phyloP scores from a whole-genome alignment of 2,888 invertebrate genomes.

The Congeria kusceri region DNA sequence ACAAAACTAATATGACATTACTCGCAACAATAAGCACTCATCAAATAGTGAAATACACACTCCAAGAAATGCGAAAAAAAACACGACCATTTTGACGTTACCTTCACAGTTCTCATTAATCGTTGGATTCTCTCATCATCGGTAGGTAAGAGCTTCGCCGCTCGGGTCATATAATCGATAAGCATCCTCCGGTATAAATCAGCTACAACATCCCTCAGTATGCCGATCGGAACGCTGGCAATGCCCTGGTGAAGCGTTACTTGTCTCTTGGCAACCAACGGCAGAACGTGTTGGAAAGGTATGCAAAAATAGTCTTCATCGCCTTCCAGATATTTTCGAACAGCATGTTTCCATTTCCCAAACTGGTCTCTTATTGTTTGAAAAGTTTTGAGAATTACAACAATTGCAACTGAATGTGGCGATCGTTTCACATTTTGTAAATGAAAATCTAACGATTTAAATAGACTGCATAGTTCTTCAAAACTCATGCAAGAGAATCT shows the following conservation, averaged over 20 bases:
- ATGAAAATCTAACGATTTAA: constrained; percentile 51
- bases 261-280: constrained; percentile 87
- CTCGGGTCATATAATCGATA: constrained; percentile 49
- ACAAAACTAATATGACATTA: no score
- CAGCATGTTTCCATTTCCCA: constrained; percentile 64
- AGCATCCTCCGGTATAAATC: constrained; percentile 69
- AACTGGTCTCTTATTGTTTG: constrained; percentile 24
- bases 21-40: no score
- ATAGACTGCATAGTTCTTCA: constrained; percentile 68
- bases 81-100: no score
- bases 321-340: constrained; percentile 65
- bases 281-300: constrained; percentile 87
- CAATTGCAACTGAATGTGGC: no score
- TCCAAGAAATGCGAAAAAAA: no score
- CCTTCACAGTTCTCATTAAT: constrained; percentile 35
- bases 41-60: no score
- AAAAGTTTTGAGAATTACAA: constrained; percentile 37
- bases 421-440: neutral
- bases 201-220: constrained; percentile 67
- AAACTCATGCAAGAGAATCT: constrained; percentile 75
- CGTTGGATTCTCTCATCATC: constrained; percentile 47
- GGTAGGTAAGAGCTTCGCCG: constrained; percentile 16
- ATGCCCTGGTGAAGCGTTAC: constrained; percentile 87
- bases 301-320: constrained; percentile 84
- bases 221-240: constrained; percentile 87